A percentile compares a stretch with the other conserved stretches of the same genome.
Evolutionary conservation across 2,113 vertebrate genomes (phyloP).

Genomic region (Colinus virginianus): DNA sequence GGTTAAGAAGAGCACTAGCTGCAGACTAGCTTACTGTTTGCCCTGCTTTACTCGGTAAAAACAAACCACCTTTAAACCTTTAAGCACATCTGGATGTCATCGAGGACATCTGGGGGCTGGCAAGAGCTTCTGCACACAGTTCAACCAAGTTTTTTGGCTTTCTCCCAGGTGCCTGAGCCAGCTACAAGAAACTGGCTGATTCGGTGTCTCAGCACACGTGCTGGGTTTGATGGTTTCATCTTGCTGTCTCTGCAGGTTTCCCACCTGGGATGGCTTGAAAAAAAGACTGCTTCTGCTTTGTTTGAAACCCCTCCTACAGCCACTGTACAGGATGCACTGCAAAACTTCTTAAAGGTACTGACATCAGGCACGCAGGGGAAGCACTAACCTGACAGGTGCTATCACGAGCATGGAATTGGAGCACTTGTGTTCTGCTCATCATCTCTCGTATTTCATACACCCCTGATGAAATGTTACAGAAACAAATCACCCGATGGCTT

Average conservation of each 20-base stretch:
- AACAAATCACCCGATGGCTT: neutral
- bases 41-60: neutral
- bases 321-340: constrained; percentile 87
- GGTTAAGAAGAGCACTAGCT: neutral
- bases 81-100: neutral
- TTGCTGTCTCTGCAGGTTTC: constrained; percentile 78
- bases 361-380: accelerated
- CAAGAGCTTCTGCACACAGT: neutral
- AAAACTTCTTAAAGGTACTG: constrained; percentile 89
- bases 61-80: neutral
- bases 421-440: neutral
- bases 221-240: neutral
- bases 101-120: neutral
- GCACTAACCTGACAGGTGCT: accelerated
- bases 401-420: accelerated
- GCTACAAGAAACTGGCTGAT: accelerated
- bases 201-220: neutral
- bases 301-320: constrained; percentile 83
- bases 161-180: neutral
- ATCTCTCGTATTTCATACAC: accelerated
- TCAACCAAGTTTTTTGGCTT: neutral
- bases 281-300: constrained; percentile 86
- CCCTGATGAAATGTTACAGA: neutral
- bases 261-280: constrained; percentile 89
- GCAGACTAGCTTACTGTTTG: neutral